Evolutionary conservation across 2,888 invertebrate genomes (phyloP), one percentile per base, ranked within the genome.

Genomic region (Ischnus inquisitorius): DNA sequence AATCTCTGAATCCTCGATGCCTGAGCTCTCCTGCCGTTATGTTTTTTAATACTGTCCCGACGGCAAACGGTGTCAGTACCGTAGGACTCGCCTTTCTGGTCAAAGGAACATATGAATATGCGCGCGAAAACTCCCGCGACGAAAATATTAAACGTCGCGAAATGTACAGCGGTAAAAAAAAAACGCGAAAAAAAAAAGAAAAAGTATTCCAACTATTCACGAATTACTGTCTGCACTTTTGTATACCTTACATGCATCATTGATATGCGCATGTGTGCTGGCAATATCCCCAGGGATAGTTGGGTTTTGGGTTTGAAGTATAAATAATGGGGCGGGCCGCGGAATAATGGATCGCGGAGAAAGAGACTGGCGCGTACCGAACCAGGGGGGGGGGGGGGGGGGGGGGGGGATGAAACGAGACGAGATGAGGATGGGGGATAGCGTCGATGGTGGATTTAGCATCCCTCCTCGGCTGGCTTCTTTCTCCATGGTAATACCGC

Each of bases 291-390:
- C 5, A 34, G 71, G 39, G 67, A 46, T 41, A 48, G 60, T 71
- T 81, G 22, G 69, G 77, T 74, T 65, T n/a, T 68, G 89, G 87
- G 87, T 87, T 81, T 74, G 87, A 81, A 88, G 88, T 88, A 90
- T 90, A 90, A 90, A 91, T 90, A 91, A 89, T 88, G 87, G 88
- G 89, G 83, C 65, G 84, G 85, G 54, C 28, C 65, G 80, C 28
- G 65, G 80, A 85, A 88, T 90, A 89, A 89, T 89, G 87, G 88
- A 89, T 85, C 82, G 78, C n/a, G 69, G 77, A 74, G 64, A 25
- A 41, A 8, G 19, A 28, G 62, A 41, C n/a, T n/a, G 51, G 46
- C 34, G 68, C 25, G 60, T 51, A 83, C 22, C 43, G 16, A 76
- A n/a, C n/a, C n/a, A n/a, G n/a, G n/a, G n/a, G n/a, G n/a, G n/a